Conservation (phyloP, 2,888 invertebrate species). For the Campopleginae sp. region DNA sequence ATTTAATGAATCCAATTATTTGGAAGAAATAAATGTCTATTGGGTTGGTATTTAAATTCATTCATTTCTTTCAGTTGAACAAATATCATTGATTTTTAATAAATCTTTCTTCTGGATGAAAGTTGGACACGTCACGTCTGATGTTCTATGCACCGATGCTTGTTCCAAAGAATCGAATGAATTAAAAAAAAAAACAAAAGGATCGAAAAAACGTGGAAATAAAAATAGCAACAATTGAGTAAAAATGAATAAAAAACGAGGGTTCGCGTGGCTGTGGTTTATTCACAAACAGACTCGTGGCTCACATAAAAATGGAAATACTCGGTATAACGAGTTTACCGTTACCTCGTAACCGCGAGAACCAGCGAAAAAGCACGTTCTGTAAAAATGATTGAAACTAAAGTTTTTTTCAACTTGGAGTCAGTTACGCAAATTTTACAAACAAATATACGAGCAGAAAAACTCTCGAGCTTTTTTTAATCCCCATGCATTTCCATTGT, state of each 20-base stretch:
- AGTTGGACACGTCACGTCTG: no score
- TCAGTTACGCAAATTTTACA: not conserved
- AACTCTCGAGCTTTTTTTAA: not conserved
- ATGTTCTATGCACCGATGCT: not conserved
- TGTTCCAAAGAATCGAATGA: not conserved
- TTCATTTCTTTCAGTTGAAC: no score
- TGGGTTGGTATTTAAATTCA: no score
- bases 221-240: not conserved
- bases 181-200: not conserved
- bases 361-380: not conserved
- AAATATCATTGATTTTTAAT: no score
- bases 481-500: not conserved
- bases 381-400: not conserved
- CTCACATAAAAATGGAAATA: not conserved
- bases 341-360: not conserved
- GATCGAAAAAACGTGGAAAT: not conserved
- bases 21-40: no score
- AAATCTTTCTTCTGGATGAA: no score
- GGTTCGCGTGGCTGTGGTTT: not conserved
- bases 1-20: no score
- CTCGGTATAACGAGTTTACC: not conserved
- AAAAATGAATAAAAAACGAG: not conserved
- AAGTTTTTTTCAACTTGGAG: not conserved
- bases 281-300: not conserved
- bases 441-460: not conserved